Conservation (phyloP, 1,140 invertebrate genomes). For the Lucilia sericata region DNA sequence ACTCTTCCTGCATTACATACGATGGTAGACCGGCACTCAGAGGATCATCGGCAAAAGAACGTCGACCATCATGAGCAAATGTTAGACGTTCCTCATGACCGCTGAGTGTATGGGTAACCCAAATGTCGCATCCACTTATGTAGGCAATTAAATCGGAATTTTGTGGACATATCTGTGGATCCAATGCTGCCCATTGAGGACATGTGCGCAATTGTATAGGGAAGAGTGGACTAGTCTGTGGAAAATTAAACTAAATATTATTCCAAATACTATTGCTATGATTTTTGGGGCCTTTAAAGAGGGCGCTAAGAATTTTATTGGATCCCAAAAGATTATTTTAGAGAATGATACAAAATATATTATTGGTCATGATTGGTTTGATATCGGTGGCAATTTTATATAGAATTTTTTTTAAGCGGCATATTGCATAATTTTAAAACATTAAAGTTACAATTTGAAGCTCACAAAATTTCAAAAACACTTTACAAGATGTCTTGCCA, state of each 20-base stretch:
- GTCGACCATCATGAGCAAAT: slow-evolving; percentile 82
- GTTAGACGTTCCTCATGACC: slow-evolving; percentile 82
- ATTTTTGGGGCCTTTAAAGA: too few relatives aligned
- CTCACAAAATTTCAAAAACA: too few relatives aligned
- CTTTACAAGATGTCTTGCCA: too few relatives aligned
- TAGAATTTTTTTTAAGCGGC: too few relatives aligned
- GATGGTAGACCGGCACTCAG: slow-evolving; percentile 92
- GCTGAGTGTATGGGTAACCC: slow-evolving; percentile 84
- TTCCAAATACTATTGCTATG: slow-evolving; percentile 9
- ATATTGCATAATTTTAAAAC: too few relatives aligned
- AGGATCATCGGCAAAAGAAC: slow-evolving; percentile 81
- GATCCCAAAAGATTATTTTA: too few relatives aligned
- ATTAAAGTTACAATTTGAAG: too few relatives aligned
- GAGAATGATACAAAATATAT: too few relatives aligned
- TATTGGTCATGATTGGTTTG: too few relatives aligned
- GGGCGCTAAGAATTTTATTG: too few relatives aligned
- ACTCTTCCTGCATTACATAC: slow-evolving; percentile 99
- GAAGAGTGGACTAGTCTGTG: slow-evolving; percentile 77
- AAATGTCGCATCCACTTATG: slow-evolving; percentile 91
- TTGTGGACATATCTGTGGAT: slow-evolving; percentile 91
- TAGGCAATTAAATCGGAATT: slow-evolving; percentile 90
- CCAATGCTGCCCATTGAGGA: slow-evolving; percentile 78
- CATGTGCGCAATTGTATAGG: slow-evolving; percentile 78
- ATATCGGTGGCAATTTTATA: too few relatives aligned
- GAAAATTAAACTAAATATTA: slow-evolving; percentile 47